phyloP scores from a whole-genome alignment of 2,113 vertebrate genomes.

The Nesoenas mayeri region DNA sequence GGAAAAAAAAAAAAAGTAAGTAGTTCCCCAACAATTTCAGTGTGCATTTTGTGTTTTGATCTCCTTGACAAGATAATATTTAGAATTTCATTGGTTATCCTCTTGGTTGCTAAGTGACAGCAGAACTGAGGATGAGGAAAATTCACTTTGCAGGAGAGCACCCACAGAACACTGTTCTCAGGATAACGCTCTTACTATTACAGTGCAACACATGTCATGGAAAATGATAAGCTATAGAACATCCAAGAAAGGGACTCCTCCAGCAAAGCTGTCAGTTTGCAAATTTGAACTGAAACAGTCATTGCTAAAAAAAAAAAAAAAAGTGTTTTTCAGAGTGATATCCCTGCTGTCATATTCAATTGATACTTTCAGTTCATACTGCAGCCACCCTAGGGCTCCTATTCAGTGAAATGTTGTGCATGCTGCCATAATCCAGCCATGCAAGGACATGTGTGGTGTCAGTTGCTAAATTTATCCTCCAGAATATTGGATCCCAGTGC shows the following conservation, averaged over 20 bases:
- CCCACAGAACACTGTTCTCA: background rate
- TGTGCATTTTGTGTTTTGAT: slow-evolving; percentile 14
- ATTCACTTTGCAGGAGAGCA: background rate
- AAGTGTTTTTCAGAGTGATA: background rate
- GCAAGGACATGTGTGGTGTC: background rate
- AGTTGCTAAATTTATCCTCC: background rate
- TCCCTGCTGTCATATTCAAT: background rate
- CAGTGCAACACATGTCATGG: background rate
- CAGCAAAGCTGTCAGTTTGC: background rate
- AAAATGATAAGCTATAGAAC: slow-evolving; percentile 29
- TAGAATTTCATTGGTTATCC: background rate
- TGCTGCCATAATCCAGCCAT: background rate
- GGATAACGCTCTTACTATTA: background rate
- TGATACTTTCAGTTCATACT: background rate
- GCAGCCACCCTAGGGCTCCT: background rate
- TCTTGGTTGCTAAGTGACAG: slow-evolving; percentile 55
- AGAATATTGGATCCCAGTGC: background rate
- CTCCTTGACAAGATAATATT: background rate
- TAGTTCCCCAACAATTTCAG: background rate
- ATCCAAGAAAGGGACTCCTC: background rate
- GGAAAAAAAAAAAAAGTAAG: background rate
- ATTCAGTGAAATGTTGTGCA: background rate
- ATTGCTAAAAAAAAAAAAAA: background rate
- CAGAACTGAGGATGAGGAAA: background rate
- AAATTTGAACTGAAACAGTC: background rate